Conservation (phyloP, 2,888 invertebrate genomes). For the Galerucella calmariensis region DNA sequence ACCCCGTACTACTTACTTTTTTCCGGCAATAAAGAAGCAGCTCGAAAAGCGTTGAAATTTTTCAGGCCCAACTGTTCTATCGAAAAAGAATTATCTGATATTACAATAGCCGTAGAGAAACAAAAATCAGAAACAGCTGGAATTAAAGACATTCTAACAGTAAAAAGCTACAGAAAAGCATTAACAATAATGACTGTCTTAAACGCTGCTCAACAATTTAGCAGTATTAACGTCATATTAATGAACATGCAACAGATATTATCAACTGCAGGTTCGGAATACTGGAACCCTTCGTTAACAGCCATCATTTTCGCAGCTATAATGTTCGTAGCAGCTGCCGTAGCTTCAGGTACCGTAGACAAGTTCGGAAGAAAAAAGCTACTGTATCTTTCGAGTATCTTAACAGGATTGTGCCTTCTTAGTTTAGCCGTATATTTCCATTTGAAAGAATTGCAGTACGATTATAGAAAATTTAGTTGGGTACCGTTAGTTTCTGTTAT, state of each 20-base stretch:
- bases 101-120: slow-evolving; percentile 56
- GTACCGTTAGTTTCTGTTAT: slow-evolving; percentile 59
- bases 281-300: slow-evolving; percentile 55
- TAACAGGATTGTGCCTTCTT: slow-evolving; percentile 58
- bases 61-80: slow-evolving; percentile 52
- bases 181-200: slow-evolving; percentile 60
- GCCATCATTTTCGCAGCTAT: slow-evolving; percentile 60
- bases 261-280: slow-evolving; percentile 57
- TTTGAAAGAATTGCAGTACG: slow-evolving; percentile 53
- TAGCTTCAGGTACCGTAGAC: slow-evolving; percentile 58
- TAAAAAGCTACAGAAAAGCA: slow-evolving; percentile 60
- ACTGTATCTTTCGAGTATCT: slow-evolving; percentile 56
- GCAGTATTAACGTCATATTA: slow-evolving; percentile 61
- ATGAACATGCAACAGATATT: slow-evolving; percentile 63
- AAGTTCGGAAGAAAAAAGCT: slow-evolving; percentile 60
- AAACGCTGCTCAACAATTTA: slow-evolving; percentile 61
- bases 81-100: slow-evolving; percentile 58
- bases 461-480: slow-evolving; percentile 57
- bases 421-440: slow-evolving; percentile 59
- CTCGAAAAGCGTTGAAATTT: slow-evolving; percentile 54
- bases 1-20: slow-evolving; percentile 60
- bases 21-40: slow-evolving; percentile 54
- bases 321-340: slow-evolving; percentile 58
- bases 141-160: slow-evolving; percentile 54
- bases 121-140: slow-evolving; percentile 51